Conservation (phyloP, 2,888 invertebrate genomes). For the Diarsia dahlii region DNA sequence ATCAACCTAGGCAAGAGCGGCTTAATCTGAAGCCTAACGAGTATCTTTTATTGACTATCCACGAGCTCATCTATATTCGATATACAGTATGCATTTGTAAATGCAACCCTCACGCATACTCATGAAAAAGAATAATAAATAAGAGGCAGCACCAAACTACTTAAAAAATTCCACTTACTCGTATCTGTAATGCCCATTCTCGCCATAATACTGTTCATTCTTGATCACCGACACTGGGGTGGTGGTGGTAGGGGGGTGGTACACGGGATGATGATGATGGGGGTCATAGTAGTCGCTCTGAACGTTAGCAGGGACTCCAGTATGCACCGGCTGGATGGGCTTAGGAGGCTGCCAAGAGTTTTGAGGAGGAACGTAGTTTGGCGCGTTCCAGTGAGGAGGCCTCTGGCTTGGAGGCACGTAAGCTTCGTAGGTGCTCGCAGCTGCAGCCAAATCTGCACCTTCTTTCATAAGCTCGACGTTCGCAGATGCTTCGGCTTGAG, state of each 20-base stretch:
- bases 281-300: constrained; percentile 68
- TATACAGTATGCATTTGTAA: no score
- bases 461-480: constrained; percentile 74
- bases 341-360: constrained; percentile 59
- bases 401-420: constrained; percentile 73
- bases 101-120: not conserved
- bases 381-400: constrained; percentile 68
- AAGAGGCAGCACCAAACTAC: not conserved
- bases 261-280: constrained; percentile 56
- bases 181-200: constrained; percentile 89
- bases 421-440: constrained; percentile 71
- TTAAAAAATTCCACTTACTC: constrained; percentile 81
- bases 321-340: constrained; percentile 49
- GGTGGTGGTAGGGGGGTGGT: constrained; percentile 72
- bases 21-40: no score
- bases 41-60: no score
- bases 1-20: no score
- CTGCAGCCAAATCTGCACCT: constrained; percentile 68
- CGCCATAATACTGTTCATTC: constrained; percentile 84
- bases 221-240: constrained; percentile 84
- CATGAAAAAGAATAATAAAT: not conserved
- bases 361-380: constrained; percentile 56
- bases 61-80: no score
- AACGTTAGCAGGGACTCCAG: constrained; percentile 37
- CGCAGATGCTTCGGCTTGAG: constrained; percentile 75